These are phyloP conservation scores for Dolomedes plantarius DNA, from an alignment of 2,888 invertebrate genomes.

Conservation along the genomic window DNA sequence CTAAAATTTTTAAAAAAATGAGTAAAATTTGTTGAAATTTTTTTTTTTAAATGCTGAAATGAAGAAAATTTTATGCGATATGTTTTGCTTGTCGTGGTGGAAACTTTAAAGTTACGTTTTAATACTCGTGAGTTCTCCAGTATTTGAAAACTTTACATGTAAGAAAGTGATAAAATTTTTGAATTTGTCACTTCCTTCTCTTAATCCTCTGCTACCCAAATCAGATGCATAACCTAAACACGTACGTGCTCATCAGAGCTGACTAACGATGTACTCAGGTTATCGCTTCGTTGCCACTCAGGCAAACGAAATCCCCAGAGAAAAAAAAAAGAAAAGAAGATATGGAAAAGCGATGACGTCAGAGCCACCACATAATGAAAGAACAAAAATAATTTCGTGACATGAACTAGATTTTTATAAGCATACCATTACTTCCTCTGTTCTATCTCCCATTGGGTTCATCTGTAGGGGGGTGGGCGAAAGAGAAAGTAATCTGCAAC, in stretches of 20 bases:
- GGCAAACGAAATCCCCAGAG: too few relatives aligned
- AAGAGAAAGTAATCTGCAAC: slow-evolving; percentile 49
- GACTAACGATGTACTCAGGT: not conserved
- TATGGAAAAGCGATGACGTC: not conserved
- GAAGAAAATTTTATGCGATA: too few relatives aligned
- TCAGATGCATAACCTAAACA: not conserved
- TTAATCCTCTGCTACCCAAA: not conserved
- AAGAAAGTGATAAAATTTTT: too few relatives aligned
- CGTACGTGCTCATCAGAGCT: not conserved
- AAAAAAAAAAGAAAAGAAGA: not conserved
- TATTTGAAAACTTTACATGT: too few relatives aligned
- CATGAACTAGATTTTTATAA: slow-evolving; percentile 44
- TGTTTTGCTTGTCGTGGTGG: too few relatives aligned
- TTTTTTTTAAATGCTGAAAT: too few relatives aligned
- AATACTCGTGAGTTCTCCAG: too few relatives aligned
- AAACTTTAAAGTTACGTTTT: too few relatives aligned
- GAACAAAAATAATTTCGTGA: slow-evolving; percentile 21
- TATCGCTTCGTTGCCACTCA: not conserved
- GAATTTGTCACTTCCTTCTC: too few relatives aligned
- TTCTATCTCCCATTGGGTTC: slow-evolving; percentile 28
- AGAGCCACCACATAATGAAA: not conserved
- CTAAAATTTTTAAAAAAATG: too few relatives aligned
- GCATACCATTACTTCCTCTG: slow-evolving; percentile 21
- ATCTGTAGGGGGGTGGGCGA: slow-evolving; percentile 6
- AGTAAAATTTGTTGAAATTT: too few relatives aligned